Evolutionary conservation across 2,113 vertebrate species (phyloP).

Genomic region (Rostratula benghalensis): DNA sequence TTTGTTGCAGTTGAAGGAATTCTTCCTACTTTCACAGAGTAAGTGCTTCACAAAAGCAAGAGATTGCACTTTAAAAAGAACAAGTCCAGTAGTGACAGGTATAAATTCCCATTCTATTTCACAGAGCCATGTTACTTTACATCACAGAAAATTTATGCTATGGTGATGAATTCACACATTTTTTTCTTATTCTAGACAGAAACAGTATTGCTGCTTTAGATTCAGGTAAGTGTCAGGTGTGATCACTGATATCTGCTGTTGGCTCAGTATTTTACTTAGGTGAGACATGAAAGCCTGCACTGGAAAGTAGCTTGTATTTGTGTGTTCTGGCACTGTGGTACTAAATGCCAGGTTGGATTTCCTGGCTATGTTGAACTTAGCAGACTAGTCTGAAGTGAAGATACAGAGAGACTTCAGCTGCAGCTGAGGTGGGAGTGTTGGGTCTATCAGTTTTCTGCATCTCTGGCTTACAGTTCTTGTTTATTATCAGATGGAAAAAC

Average conservation of each 20-base stretch:
- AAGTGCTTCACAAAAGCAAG: not conserved
- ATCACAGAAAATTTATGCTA: accelerated
- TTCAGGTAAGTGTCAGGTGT: not conserved
- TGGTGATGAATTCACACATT: not conserved
- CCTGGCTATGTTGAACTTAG: not conserved
- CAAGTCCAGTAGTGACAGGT: not conserved
- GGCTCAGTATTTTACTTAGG: not conserved
- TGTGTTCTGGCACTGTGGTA: not conserved
- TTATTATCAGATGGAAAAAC: not conserved
- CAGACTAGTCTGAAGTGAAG: not conserved
- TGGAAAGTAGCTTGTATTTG: not conserved
- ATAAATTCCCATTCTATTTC: not conserved
- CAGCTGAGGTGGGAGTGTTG: not conserved
- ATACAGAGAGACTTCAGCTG: not conserved
- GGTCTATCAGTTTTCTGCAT: not conserved
- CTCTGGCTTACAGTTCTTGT: not conserved
- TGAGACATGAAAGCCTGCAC: not conserved
- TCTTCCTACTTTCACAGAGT: not conserved
- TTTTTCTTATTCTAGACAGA: not conserved
- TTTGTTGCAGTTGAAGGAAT: not conserved
- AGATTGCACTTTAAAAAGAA: not conserved
- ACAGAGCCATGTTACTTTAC: not conserved
- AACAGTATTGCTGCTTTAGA: not conserved
- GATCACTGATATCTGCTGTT: not conserved
- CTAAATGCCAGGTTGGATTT: not conserved